Evolutionary conservation across 2,113 vertebrate species (phyloP), one percentile per base, ranked within the genome.

Genomic region (Solea senegalensis): DNA sequence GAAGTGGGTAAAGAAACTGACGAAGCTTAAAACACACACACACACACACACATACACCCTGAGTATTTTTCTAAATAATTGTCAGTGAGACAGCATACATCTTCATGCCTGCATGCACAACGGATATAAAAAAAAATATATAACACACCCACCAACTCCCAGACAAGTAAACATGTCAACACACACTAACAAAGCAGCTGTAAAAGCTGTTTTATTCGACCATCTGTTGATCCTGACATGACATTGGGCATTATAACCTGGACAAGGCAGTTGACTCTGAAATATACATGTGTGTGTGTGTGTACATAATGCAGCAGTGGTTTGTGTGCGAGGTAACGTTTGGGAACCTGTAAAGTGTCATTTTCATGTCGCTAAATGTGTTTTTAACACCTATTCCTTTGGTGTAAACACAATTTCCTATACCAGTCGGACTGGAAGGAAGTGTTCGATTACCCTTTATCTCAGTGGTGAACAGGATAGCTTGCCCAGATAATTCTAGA

Each of bases 151-250:
- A n/a, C 59, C 65, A 59, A 56, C 55, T n/a, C 44, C 45, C 40
- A 27, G 39, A 60, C 52, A 59, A 11, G 81, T 76, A 82, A 82
- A 89, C 76, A 82, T 41, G 60, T 82, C 75, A 71, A 39, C 65
- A 41, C 54, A 69, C 59, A 66, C 67, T 46, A 76, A 78, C 79
- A 86, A 68, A 83, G 74, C 74, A 50, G 75, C 76, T 65, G 68
- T 83, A 75, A 83, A 83, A 43, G 28, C 55, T 45, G 65, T 64
- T 89, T 87, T 78, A 87, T 84, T 82, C 41, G 52, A 86, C 80
- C 83, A 85, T 89, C 87, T 87, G 85, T 21, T 68, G 76, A 78
- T 72, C 0, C 76, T 76, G 85, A 87, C 78, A 56, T 78, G 75
- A 87, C 87, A 87, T 68, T 74, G 73, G 45, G 60, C 61, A 68